phyloP scores from a whole-genome alignment of 2,888 invertebrate species.

The Cremastinae sp. region DNA sequence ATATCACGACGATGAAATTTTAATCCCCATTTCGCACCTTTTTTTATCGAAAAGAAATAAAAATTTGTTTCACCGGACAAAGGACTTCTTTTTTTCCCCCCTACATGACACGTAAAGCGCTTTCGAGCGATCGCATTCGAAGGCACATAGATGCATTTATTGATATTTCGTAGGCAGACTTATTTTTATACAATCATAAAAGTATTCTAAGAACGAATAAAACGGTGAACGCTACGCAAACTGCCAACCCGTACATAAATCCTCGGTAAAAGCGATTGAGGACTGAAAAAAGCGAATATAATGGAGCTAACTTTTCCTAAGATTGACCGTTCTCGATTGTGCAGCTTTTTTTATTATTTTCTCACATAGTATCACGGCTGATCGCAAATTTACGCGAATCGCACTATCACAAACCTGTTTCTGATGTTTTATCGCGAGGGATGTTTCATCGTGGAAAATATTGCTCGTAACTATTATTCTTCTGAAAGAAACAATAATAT shows the following conservation, averaged over 20 bases:
- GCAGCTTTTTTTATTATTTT: constrained; percentile 48
- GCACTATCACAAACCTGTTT: constrained; percentile 11
- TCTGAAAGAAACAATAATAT: not conserved
- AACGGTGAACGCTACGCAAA: constrained; percentile 13
- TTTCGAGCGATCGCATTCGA: not conserved
- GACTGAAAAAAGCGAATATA: constrained; percentile 33
- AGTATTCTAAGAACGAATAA: constrained; percentile 33
- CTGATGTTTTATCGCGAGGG: constrained; percentile 15
- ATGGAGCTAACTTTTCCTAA: constrained; percentile 36
- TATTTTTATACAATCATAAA: constrained; percentile 32
- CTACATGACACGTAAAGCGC: not conserved
- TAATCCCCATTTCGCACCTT: too few relatives aligned
- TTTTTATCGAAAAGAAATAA: too few relatives aligned
- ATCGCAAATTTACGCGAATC: constrained; percentile 5
- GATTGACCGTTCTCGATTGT: constrained; percentile 52
- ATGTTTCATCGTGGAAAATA: constrained; percentile 27
- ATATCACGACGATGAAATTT: too few relatives aligned
- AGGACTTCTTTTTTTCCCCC: not conserved
- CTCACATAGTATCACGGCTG: constrained; percentile 24
- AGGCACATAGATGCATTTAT: constrained; percentile 8
- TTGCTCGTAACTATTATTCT: constrained; percentile 19
- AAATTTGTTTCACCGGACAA: too few relatives aligned
- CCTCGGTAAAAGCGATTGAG: constrained; percentile 4
- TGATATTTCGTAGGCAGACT: not conserved
- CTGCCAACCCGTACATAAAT: not conserved